Base-by-base conservation (phyloP, 2,888 invertebrate species). In the Brachypalpus laphriformis region DNA sequence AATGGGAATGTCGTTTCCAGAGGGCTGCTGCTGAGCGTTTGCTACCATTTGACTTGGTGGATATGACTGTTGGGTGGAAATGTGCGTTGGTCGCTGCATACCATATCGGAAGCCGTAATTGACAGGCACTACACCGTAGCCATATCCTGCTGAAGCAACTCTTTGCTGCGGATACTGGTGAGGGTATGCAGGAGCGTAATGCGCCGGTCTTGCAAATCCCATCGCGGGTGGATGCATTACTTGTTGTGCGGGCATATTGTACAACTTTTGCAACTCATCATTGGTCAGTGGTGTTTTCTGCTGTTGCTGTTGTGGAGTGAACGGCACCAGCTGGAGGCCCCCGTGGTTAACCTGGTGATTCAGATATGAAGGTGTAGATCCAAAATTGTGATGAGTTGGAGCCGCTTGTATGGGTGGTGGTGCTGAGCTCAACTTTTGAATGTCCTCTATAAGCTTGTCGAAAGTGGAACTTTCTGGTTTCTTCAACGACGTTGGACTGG, bases 371-470 rank as follows among this genome's bases (percentile, higher is more conserved):
- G 63, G 71, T 5, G 68, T 59, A 0, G 77, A 61, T 18, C 70
- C 75, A 8, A 76, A 76, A 54, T 87, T 78, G 3, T 87, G 87
- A 9, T 90, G 86, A 6, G 90, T 87, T 5, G 89, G 88, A 11
- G 88, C 88, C 0, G 89, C 88, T 22, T 89, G 89, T 40, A 90
- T 57, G 0, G 90, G 89, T 68, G 90, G 88, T 34, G 90, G 71
- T 0, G 90, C 89, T 18, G 89, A 71, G 11, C 83, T 80, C n/a
- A 87, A 37, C 6, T 92, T 93, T 88, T 93, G 93, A 86, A 93
- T 91, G 88, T 94, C 93, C 68, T 93, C 93, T 80, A 94, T 94
- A 87, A 94, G 93, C 86, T 94, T 94, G 86, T 94, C 94, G 88
- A 94, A 93, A 65, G 93, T 93, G 8, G 93, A 92, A 90, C 93